A percentile compares a stretch with the other conserved stretches of the same genome.
These are phyloP conservation scores for Trissolcus basalis DNA, from an alignment of 1,140 invertebrate species.

Conservation along the genomic window DNA sequence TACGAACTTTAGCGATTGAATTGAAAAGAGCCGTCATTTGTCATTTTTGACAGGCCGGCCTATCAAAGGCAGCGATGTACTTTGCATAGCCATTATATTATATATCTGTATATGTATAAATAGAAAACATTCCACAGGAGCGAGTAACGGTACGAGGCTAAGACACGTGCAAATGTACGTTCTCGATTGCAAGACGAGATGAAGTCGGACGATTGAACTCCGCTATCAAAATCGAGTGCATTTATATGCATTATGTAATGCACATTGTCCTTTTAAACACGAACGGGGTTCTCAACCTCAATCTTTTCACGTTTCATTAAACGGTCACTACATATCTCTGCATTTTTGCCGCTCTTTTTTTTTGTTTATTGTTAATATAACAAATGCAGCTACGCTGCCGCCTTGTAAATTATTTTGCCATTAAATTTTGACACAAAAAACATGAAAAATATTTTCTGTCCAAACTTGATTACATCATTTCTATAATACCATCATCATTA, in stretches of 20 bases:
- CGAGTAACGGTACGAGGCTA: conserved; percentile 49
- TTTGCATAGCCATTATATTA: conserved; percentile 30
- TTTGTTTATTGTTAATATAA: no score
- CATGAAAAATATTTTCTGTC: no score
- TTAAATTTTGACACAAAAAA: no score
- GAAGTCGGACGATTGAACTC: conserved; percentile 39
- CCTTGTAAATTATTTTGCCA: neutral
- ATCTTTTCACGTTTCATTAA: neutral
- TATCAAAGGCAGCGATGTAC: conserved; percentile 24
- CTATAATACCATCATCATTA: neutral
- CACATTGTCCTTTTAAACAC: conserved; percentile 3
- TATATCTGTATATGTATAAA: conserved; percentile 38
- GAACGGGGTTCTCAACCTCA: neutral
- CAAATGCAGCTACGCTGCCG: no score
- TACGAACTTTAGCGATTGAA: neutral
- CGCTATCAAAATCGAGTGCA: conserved; percentile 41
- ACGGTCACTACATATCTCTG: neutral
- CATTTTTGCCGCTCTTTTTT: neutral
- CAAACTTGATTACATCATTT: neutral
- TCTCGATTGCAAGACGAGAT: conserved; percentile 44
- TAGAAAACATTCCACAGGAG: conserved; percentile 55
- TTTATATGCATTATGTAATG: conserved; percentile 36
- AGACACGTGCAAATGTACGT: conserved; percentile 47
- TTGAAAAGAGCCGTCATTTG: conserved; percentile 2
- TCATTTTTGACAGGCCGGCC: conserved; percentile 20